Conservation (phyloP, 92 coral and sea anemone genomes). For the Zoanthus sansibaricus region DNA sequence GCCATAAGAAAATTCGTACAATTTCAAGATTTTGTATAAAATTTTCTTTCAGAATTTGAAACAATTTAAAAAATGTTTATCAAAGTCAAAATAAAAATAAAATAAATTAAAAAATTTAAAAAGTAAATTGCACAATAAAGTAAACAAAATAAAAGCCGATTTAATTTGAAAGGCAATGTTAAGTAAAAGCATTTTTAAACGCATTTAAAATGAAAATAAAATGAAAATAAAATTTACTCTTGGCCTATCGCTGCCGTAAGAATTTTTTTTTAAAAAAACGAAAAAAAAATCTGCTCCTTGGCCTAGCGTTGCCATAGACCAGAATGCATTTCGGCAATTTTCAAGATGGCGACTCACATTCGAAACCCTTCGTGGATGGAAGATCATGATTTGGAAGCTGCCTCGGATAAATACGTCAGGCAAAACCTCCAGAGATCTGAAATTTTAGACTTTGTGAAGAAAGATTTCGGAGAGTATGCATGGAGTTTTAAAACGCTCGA, state of each 20-base stretch:
- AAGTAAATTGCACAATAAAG: conserved; percentile 12
- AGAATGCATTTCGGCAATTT: not conserved
- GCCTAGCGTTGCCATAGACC: conserved; percentile 1
- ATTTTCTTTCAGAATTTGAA: conserved; percentile 19
- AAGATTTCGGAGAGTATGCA: no score
- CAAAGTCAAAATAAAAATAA: conserved; percentile 28
- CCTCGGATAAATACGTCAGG: not conserved
- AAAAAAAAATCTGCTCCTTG: not conserved
- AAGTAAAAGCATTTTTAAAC: conserved; percentile 15
- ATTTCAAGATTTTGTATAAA: not conserved
- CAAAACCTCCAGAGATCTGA: not conserved
- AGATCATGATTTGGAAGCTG: conserved; percentile 1
- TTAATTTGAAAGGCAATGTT: conserved; percentile 23
- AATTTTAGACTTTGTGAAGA: no score
- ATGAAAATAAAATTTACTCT: not conserved
- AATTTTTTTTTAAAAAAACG: not conserved
- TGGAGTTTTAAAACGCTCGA: no score
- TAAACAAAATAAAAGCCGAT: conserved; percentile 19
- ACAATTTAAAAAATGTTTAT: conserved; percentile 12
- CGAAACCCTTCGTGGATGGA: conserved; percentile 8
- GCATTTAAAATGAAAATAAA: conserved; percentile 16
- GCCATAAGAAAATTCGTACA: no score
- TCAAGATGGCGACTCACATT: conserved; percentile 6
- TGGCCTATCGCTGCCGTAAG: not conserved
- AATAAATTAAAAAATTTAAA: not conserved